Conservation (phyloP, 2,888 invertebrate species). For the Heteropelma amictum region DNA sequence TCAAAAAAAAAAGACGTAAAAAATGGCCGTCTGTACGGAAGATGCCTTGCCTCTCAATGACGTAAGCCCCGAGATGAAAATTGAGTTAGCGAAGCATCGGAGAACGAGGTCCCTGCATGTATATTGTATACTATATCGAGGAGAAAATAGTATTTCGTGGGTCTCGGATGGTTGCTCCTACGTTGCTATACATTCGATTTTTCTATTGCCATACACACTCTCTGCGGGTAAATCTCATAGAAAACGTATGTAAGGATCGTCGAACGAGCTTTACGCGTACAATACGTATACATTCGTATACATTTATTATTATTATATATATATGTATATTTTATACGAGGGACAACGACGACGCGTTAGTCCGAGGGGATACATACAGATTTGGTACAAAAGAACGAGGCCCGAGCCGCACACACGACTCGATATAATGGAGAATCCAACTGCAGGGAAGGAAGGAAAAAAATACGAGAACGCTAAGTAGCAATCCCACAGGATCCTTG, state of each 20-base stretch:
- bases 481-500: slow-evolving; percentile 75
- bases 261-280: neutral
- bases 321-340: slow-evolving; percentile 7
- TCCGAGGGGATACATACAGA: slow-evolving; percentile 70
- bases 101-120: slow-evolving; percentile 11
- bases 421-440: slow-evolving; percentile 69
- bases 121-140: slow-evolving; percentile 10
- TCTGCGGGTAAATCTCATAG: slow-evolving; percentile 46
- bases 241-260: slow-evolving; percentile 52
- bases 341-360: slow-evolving; percentile 32
- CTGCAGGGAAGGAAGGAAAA: slow-evolving; percentile 43
- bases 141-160: slow-evolving; percentile 38
- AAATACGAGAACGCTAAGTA: slow-evolving; percentile 75
- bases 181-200: slow-evolving; percentile 5
- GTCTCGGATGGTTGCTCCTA: slow-evolving; percentile 48
- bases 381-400: slow-evolving; percentile 73
- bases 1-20: neutral
- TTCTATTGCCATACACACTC: slow-evolving; percentile 35
- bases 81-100: slow-evolving; percentile 43
- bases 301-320: slow-evolving; percentile 7
- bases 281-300: neutral
- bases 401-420: slow-evolving; percentile 55
- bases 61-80: slow-evolving; percentile 21
- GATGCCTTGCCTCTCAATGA: too few relatives aligned
- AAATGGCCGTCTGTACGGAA: too few relatives aligned